A percentile compares a stretch with the other conserved stretches of the same genome.
These are phyloP conservation scores for Micropoecilia bifurca DNA, from an alignment of 2,797 vertebrate species.

Conservation along the genomic window DNA sequence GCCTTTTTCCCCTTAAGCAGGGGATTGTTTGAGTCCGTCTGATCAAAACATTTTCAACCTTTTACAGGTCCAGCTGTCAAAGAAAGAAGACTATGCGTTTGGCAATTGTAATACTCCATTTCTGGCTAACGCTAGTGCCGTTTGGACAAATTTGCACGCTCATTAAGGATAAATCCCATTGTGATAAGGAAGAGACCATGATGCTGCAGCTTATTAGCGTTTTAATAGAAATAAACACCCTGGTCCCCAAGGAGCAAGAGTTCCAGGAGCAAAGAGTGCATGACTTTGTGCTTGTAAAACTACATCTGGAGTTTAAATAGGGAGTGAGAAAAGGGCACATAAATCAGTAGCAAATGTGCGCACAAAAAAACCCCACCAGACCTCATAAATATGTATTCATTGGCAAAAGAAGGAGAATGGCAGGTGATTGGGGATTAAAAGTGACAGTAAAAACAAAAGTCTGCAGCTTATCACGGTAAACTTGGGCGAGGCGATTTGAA, in stretches of 20 bases:
- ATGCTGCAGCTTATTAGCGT: constrained; percentile 45
- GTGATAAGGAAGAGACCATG: constrained; percentile 52
- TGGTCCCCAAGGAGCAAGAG: constrained; percentile 30
- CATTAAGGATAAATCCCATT: constrained; percentile 48
- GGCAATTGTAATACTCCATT: constrained; percentile 37
- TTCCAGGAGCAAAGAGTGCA: constrained; percentile 36
- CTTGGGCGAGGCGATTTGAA: constrained; percentile 21
- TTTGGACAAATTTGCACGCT: constrained; percentile 58
- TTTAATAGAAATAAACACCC: constrained; percentile 71
- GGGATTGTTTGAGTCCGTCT: constrained; percentile 73
- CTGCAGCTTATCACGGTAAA: constrained; percentile 48
- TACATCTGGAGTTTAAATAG: constrained; percentile 75
- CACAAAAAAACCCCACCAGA: constrained; percentile 44
- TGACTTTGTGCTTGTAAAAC: constrained; percentile 37
- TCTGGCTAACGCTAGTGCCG: constrained; percentile 35
- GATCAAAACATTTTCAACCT: constrained; percentile 76
- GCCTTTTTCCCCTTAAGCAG: constrained; percentile 45
- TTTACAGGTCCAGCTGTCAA: constrained; percentile 68
- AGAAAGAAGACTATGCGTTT: constrained; percentile 54
- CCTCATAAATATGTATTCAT: constrained; percentile 79
- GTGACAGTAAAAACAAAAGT: constrained; percentile 67
- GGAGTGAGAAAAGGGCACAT: constrained; percentile 52
- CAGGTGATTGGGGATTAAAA: constrained; percentile 70
- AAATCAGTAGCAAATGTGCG: constrained; percentile 78
- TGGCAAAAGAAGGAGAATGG: constrained; percentile 41